These are phyloP conservation scores for Pteruthius melanotis DNA, from an alignment of 2,113 vertebrate species.

Conservation along the genomic window DNA sequence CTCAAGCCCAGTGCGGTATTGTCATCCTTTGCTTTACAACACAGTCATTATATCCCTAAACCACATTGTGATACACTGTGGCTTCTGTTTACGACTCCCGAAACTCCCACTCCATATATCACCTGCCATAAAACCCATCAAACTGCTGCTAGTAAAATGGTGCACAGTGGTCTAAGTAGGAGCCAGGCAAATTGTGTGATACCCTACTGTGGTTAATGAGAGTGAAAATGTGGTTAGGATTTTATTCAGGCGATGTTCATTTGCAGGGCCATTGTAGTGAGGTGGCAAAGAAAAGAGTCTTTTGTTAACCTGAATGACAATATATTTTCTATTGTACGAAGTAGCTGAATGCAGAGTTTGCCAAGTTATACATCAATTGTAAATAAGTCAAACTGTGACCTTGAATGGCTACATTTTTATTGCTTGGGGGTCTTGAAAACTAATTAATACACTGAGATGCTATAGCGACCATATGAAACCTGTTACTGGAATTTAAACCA, in stretches of 20 bases:
- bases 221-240: conserved; percentile 84
- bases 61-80: conserved; percentile 84
- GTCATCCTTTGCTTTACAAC: conserved; percentile 83
- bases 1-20: conserved; percentile 76
- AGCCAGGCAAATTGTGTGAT: conserved; percentile 83
- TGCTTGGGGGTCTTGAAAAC: conserved; percentile 66
- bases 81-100: conserved; percentile 84
- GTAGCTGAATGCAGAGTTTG: conserved; percentile 67
- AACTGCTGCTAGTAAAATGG: conserved; percentile 83
- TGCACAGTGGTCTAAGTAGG: conserved; percentile 80
- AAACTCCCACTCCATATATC: conserved; percentile 87
- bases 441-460: conserved; percentile 74
- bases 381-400: conserved; percentile 80
- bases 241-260: conserved; percentile 83
- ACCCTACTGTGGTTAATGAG: conserved; percentile 87
- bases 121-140: conserved; percentile 86
- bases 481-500: conserved; percentile 63
- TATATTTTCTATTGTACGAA: conserved; percentile 77
- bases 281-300: conserved; percentile 77
- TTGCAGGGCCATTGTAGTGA: conserved; percentile 79
- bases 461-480: conserved; percentile 64
- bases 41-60: conserved; percentile 86
- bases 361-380: conserved; percentile 77
- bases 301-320: conserved; percentile 81
- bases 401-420: conserved; percentile 71